phyloP scores from a whole-genome alignment of 1,140 invertebrate species.

The Zelostemma sp. region DNA sequence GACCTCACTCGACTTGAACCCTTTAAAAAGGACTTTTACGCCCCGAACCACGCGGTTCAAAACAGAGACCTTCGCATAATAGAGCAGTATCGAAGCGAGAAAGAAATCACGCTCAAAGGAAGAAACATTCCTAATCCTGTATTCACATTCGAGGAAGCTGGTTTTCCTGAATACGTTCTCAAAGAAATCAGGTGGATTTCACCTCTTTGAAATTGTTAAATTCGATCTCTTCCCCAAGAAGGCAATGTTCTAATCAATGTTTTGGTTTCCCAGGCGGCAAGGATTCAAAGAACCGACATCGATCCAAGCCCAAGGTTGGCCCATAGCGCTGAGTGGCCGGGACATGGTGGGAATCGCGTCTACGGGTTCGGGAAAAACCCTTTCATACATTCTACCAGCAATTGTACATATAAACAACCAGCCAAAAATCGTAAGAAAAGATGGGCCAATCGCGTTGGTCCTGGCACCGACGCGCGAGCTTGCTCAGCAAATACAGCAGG shows the following conservation, averaged over 20 bases:
- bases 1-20: slow-evolving; percentile 82
- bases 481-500: slow-evolving; percentile 97
- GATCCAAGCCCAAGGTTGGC: slow-evolving; percentile 94
- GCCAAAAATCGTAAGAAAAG: slow-evolving; percentile 82
- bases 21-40: slow-evolving; percentile 95
- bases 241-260: no score
- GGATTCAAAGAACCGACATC: slow-evolving; percentile 89
- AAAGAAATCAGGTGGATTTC: slow-evolving; percentile 74
- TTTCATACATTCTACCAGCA: slow-evolving; percentile 85
- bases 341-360: slow-evolving; percentile 97
- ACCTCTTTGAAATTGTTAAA: background rate
- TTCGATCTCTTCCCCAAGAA: no score
- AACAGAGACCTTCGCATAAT: slow-evolving; percentile 79
- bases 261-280: slow-evolving; percentile 74
- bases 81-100: slow-evolving; percentile 79
- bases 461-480: slow-evolving; percentile 95
- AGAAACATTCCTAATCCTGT: slow-evolving; percentile 86
- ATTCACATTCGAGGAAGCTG: slow-evolving; percentile 85
- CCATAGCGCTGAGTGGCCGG: slow-evolving; percentile 90
- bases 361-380: slow-evolving; percentile 94
- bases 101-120: slow-evolving; percentile 87
- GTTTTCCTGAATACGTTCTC: slow-evolving; percentile 86
- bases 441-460: slow-evolving; percentile 93
- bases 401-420: slow-evolving; percentile 96
- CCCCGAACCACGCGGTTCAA: slow-evolving; percentile 81